Base-by-base conservation (phyloP, 2,113 vertebrate species). In the Salvelinus fontinalis region DNA sequence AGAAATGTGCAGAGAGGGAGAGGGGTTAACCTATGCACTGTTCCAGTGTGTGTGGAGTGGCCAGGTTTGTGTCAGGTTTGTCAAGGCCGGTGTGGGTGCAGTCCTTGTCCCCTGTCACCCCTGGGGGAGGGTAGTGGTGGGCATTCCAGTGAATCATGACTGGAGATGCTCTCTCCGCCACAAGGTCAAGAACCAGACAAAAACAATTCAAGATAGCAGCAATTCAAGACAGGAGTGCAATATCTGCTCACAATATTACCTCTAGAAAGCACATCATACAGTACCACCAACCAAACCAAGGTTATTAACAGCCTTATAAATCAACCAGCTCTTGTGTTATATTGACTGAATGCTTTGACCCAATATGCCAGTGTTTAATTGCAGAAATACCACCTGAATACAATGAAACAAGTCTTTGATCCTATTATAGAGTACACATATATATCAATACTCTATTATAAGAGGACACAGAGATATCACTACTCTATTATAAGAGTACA, bases 391-490 rank as follows among this genome's bases (percentile, higher is more conserved):
- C 82, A 76, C 77, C 67, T 68, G 76, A 69, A 64, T 60, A 75
- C 24, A 65, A n/a, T 60, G 74, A n/a, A 65, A n/a, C 80, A 74
- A 79, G 1, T 48, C 82, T 91, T 91, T 90, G 86, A 87, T 90
- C 84, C 85, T 75, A 62, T 71, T 65, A 31, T 72, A 64, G 34
- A 75, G 60, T 71, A 74, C 85, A 83, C 83, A 85, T 39, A 39
- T 7, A 39, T 39, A 39, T 39, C 39, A 39, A 39, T 9, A 31
- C 31, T 31, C 85, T 75, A 57, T 69, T 65, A 31, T 70, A 64
- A 44, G 49, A 75, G 60, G 68, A 74, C 83, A 83, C 83, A 84
- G 3, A 31, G 5, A 31, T 31, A 31, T 6, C 5, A 31, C 1
- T 31, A 31, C 5, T 31, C 85, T 75, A 62, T 71, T 65, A 31